Conservation (phyloP, 1,140 invertebrate genomes). For the Carcinoscorpius rotundicauda region DNA sequence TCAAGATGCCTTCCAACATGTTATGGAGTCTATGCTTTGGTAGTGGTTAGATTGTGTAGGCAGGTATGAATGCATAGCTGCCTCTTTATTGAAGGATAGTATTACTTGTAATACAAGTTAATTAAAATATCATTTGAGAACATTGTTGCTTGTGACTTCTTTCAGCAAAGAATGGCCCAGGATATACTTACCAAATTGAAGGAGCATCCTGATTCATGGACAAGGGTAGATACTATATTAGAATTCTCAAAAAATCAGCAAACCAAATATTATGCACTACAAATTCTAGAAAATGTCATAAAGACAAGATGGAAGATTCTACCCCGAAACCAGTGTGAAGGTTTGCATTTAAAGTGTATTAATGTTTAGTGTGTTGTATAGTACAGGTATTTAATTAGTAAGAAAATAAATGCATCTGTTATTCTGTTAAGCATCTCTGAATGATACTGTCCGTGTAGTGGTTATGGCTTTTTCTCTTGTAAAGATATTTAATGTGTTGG, state of each 20-base stretch:
- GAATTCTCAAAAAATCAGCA: constrained; percentile 90
- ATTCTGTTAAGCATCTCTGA: too few relatives aligned
- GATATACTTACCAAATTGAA: constrained; percentile 89
- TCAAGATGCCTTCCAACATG: too few relatives aligned
- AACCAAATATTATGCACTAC: constrained; percentile 98
- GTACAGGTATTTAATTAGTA: too few relatives aligned
- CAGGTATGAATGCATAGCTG: too few relatives aligned
- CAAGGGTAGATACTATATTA: constrained; percentile 94
- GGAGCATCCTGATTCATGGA: constrained; percentile 99
- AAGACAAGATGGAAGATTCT: constrained; percentile 99
- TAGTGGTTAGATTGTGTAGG: background rate
- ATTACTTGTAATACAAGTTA: background rate
- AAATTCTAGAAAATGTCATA: constrained; percentile 98
- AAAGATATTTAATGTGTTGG: too few relatives aligned
- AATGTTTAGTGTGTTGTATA: too few relatives aligned
- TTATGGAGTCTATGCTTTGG: background rate
- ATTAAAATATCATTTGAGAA: constrained; percentile 20
- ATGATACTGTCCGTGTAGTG: too few relatives aligned
- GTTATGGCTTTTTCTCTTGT: too few relatives aligned
- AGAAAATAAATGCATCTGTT: too few relatives aligned
- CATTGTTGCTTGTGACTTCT: too few relatives aligned
- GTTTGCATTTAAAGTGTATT: constrained; percentile 30
- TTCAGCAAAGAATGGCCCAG: constrained; percentile 78
- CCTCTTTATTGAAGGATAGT: too few relatives aligned
- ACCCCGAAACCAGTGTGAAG: constrained; percentile 96